These are phyloP conservation scores for Lamellibrachia luymesi DNA, from an alignment of 1,140 invertebrate species.

Conservation along the genomic window DNA sequence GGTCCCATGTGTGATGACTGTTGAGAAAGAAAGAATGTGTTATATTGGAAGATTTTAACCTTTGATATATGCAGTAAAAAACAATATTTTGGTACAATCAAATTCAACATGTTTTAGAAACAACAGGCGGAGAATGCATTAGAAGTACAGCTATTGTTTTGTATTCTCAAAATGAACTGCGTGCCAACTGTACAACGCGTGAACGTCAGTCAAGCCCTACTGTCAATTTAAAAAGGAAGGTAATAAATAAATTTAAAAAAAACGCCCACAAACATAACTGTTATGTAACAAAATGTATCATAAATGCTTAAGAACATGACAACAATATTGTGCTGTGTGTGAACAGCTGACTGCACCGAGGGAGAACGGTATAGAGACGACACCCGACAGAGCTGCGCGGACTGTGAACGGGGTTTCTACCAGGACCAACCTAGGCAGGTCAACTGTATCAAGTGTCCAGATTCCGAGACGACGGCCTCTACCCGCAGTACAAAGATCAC, in stretches of 20 bases:
- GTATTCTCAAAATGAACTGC: too few species aligned
- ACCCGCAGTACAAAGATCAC: background rate
- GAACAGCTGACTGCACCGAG: background rate
- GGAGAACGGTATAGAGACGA: background rate
- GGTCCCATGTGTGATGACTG: too few species aligned
- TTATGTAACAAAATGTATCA: background rate
- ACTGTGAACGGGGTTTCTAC: background rate
- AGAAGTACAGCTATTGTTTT: too few species aligned
- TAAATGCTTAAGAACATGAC: background rate
- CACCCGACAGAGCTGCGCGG: background rate
- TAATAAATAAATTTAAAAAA: background rate
- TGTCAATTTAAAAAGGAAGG: too few species aligned
- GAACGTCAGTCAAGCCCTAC: too few species aligned
- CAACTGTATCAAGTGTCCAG: background rate
- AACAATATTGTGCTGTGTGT: background rate
- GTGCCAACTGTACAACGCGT: too few species aligned
- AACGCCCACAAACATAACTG: background rate
- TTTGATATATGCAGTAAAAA: too few species aligned
- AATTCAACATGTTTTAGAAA: too few species aligned
- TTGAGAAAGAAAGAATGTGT: too few species aligned
- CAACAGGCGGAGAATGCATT: too few species aligned
- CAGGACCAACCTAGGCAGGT: background rate
- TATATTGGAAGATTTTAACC: too few species aligned
- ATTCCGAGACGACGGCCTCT: background rate
- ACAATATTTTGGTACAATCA: too few species aligned